phyloP scores from a whole-genome alignment of 2,888 invertebrate genomes.

The Drosophila anomalata region DNA sequence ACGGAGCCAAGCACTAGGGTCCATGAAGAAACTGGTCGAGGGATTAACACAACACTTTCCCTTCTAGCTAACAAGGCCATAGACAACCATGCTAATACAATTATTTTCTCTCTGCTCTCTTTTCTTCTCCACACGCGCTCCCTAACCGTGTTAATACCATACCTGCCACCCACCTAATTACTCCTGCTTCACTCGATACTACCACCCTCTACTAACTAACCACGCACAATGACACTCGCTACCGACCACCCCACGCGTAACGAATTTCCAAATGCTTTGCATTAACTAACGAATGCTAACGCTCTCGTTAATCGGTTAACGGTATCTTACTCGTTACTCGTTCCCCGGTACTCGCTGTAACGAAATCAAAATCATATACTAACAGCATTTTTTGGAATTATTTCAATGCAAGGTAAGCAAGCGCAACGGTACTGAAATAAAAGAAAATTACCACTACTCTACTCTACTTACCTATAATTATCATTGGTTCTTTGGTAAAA shows the following conservation, averaged over 20 bases:
- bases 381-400: conserved; percentile 99
- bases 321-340: conserved; percentile 48
- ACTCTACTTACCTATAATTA: conserved; percentile 62
- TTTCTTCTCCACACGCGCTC: conserved; percentile 81
- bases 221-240: conserved; percentile 32
- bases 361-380: conserved; percentile 75
- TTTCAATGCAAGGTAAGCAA: conserved; percentile 99
- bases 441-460: conserved; percentile 46
- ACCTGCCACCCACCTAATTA: conserved; percentile 48
- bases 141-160: conserved; percentile 62
- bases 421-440: conserved; percentile 76
- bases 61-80: conserved; percentile 49
- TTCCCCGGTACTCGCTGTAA: conserved; percentile 45
- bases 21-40: conserved; percentile 12
- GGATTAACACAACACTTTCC: conserved; percentile 33
- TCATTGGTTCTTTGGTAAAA: conserved; percentile 81
- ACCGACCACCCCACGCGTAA: conserved; percentile 44
- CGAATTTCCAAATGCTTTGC: conserved; percentile 68
- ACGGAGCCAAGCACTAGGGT: conserved; percentile 20
- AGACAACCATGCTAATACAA: conserved; percentile 78
- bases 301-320: conserved; percentile 30
- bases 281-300: conserved; percentile 41
- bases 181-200: conserved; percentile 57
- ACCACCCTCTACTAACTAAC: conserved; percentile 62
- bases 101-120: conserved; percentile 80